Percentiles rank a stretch among this genome's conserved stretches.
Evolutionary conservation across 2,113 vertebrate genomes (phyloP).

Genomic region (Rhinolophus ferrumequinum): DNA sequence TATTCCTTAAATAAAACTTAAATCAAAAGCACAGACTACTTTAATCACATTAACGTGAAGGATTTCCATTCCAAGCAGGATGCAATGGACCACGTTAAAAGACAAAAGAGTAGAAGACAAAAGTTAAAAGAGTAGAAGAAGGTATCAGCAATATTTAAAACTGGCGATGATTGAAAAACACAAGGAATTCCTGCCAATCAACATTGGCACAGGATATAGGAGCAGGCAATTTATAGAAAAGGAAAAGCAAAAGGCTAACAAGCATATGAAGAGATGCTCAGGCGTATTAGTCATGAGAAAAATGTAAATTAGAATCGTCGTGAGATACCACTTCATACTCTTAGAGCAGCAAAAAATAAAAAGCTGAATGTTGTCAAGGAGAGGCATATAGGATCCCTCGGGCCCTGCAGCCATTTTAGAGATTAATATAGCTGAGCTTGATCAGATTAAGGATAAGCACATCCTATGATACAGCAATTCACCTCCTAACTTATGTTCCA

Average conservation of each 20-base stretch:
- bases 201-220: neutral
- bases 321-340: neutral
- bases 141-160: neutral
- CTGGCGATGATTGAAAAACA: neutral
- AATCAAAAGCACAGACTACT: neutral
- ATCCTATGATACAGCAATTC: neutral
- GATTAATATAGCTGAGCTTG: neutral
- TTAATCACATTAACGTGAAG: neutral
- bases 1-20: neutral
- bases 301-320: constrained; percentile 15
- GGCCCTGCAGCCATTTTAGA: neutral
- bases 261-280: neutral
- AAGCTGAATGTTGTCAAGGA: neutral
- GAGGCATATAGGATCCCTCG: neutral
- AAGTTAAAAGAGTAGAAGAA: neutral
- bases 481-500: neutral
- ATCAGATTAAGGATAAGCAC: neutral
- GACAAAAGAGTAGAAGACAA: too few species aligned
- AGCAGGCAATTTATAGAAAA: neutral
- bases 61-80: neutral
- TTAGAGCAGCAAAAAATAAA: neutral
- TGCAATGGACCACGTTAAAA: neutral
- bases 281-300: neutral
- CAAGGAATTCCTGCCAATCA: neutral
- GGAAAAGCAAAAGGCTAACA: neutral